phyloP scores from a whole-genome alignment of 2,797 vertebrate species.

The Choloepus didactylus region DNA sequence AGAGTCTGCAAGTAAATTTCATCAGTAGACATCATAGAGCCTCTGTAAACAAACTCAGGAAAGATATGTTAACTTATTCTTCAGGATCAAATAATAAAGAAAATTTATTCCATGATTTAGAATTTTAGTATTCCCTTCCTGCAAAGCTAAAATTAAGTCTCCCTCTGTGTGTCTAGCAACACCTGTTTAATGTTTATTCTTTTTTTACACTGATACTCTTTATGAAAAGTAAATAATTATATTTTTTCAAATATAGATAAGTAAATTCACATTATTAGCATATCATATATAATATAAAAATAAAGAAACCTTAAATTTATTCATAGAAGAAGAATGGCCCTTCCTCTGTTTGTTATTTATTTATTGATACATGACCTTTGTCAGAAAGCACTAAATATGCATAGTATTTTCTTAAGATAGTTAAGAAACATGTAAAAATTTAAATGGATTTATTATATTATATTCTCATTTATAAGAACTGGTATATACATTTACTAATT shows the following conservation, averaged over 20 bases:
- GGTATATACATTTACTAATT: not conserved
- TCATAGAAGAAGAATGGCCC: not conserved
- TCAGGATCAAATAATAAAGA: not conserved
- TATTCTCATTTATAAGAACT: not conserved
- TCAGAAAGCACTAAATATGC: not conserved
- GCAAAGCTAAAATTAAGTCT: not conserved
- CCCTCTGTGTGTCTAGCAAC: not conserved
- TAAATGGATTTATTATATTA: not conserved
- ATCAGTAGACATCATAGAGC: not conserved
- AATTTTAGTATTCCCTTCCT: conserved; percentile 13
- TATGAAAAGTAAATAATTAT: conserved; percentile 40
- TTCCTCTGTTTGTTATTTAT: not conserved
- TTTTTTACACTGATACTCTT: not conserved
- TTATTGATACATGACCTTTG: conserved; percentile 2
- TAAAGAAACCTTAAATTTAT: not conserved
- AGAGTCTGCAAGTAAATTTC: conserved; percentile 26
- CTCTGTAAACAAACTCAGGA: conserved; percentile 35
- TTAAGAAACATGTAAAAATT: not conserved
- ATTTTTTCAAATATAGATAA: conserved; percentile 44
- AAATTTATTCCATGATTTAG: conserved; percentile 21
- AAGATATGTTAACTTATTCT: not conserved
- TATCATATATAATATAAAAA: not conserved
- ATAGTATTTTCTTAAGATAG: not conserved
- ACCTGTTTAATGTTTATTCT: conserved; percentile 17
- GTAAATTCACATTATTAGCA: not conserved